Conservation (phyloP, 1,140 invertebrate species). For the Probaryconus sp. region DNA sequence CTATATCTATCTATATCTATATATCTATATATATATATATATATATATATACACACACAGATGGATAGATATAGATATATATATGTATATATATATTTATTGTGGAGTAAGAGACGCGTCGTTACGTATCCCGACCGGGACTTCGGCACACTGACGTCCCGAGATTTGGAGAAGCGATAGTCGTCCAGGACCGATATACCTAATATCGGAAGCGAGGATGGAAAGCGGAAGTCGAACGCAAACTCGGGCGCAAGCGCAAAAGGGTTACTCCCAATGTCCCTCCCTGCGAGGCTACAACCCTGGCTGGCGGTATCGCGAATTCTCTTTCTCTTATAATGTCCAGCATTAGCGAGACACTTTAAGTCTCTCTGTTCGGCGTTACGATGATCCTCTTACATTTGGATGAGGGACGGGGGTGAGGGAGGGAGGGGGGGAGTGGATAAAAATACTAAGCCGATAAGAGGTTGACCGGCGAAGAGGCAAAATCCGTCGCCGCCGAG, state of each 20-base stretch:
- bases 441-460: conserved; percentile 55
- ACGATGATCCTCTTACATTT: conserved; percentile 49
- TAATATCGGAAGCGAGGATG: conserved; percentile 60
- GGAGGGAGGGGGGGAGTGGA: not conserved
- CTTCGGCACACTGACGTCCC: conserved; percentile 61
- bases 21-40: too few species aligned
- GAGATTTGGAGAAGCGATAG: conserved; percentile 52
- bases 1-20: too few species aligned
- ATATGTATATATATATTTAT: conserved; percentile 4
- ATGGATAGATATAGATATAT: not conserved
- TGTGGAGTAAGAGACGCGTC: conserved; percentile 5
- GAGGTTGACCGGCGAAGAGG: conserved; percentile 43
- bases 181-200: conserved; percentile 55
- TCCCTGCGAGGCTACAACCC: conserved; percentile 42
- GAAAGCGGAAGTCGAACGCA: conserved; percentile 59
- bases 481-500: conserved; percentile 29
- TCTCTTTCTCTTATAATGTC: conserved; percentile 40
- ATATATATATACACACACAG: too few species aligned
- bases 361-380: conserved; percentile 52
- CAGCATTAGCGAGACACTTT: conserved; percentile 56
- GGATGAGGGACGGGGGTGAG: not conserved
- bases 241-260: conserved; percentile 56
- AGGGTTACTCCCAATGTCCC: conserved; percentile 22
- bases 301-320: conserved; percentile 34
- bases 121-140: conserved; percentile 43